A percentile compares a stretch with the other conserved stretches of the same genome.
Conservation (phyloP, 2,113 vertebrate species). For the Tetraodon nigroviridis region DNA sequence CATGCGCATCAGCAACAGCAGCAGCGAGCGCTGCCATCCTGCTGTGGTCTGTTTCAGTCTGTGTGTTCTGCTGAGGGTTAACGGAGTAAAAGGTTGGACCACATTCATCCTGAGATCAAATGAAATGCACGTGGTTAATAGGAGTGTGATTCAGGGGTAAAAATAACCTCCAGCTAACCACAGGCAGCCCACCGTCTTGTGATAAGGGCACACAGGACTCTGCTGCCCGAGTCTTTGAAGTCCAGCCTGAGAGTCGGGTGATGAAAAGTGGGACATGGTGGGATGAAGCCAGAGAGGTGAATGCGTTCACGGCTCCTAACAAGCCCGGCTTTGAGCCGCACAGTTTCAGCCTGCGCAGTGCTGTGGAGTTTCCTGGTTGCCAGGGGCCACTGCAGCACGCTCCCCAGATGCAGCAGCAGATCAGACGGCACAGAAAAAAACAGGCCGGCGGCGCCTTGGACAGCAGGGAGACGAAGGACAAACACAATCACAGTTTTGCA, state of each 20-base stretch:
- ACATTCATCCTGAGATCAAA: no score
- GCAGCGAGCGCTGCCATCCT: no score
- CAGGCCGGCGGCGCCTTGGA: slow-evolving; percentile 33
- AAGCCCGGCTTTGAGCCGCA: slow-evolving; percentile 3
- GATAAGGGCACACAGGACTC: slow-evolving; percentile 33
- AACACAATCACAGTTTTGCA: slow-evolving; percentile 25
- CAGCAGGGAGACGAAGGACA: slow-evolving; percentile 10
- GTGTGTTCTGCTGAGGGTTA: no score
- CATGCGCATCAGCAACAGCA: no score
- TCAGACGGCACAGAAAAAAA: slow-evolving; percentile 51
- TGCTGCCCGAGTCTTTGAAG: slow-evolving; percentile 49
- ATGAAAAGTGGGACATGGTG: slow-evolving; percentile 50
- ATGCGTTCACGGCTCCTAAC: slow-evolving; percentile 52
- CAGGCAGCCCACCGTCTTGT: not conserved
- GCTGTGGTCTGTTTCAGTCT: no score
- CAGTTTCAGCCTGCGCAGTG: slow-evolving; percentile 41
- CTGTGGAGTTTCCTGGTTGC: slow-evolving; percentile 27
- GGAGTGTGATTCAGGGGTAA: no score
- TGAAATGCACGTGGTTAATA: no score
- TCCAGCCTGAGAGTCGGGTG: slow-evolving; percentile 31
- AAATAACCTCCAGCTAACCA: no score
- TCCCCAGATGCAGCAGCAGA: slow-evolving; percentile 26
- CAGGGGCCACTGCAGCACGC: slow-evolving; percentile 18
- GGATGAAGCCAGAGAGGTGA: slow-evolving; percentile 45
- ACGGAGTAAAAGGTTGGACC: no score